Conservation (phyloP, 2,797 vertebrate genomes). For the Austrolebias charrua region DNA sequence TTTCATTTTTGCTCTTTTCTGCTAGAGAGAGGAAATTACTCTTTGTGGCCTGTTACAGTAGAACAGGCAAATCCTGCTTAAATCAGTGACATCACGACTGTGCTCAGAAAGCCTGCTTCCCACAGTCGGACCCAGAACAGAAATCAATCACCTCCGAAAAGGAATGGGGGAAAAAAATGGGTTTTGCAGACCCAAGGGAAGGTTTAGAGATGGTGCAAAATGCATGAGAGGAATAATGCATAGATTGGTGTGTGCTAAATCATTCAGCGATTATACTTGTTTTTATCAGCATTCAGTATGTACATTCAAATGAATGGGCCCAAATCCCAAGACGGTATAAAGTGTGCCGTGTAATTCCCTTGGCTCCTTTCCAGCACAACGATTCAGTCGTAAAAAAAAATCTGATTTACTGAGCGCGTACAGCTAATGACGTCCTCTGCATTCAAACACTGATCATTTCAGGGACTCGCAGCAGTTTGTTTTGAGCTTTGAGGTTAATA, state of each 20-base stretch:
- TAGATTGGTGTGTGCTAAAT: constrained; percentile 80
- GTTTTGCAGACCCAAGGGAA: constrained; percentile 51
- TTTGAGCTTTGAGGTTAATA: constrained; percentile 47
- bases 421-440: constrained; percentile 25
- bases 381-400: constrained; percentile 27
- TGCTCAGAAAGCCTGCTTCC: constrained; percentile 18
- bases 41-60: constrained; percentile 34
- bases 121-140: constrained; percentile 21
- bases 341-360: constrained; percentile 32
- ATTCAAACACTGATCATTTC: constrained; percentile 49
- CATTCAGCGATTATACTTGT: constrained; percentile 54
- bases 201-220: constrained; percentile 69
- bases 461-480: constrained; percentile 47
- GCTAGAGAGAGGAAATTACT: constrained; percentile 38
- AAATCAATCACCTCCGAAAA: constrained; percentile 53
- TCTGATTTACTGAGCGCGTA: constrained; percentile 32
- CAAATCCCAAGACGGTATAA: constrained; percentile 31
- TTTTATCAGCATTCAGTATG: constrained; percentile 56
- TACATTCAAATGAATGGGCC: constrained; percentile 65
- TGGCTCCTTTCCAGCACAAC: constrained; percentile 43
- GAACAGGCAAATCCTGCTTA: constrained; percentile 20
- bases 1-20: constrained; percentile 43
- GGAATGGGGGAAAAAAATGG: constrained; percentile 25
- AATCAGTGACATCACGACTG: constrained; percentile 49
- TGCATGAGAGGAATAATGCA: constrained; percentile 75